Percentiles rank a stretch among this genome's conserved stretches.
These are phyloP conservation scores for Leucania comma DNA, from an alignment of 2,888 invertebrate species.

Conservation along the genomic window DNA sequence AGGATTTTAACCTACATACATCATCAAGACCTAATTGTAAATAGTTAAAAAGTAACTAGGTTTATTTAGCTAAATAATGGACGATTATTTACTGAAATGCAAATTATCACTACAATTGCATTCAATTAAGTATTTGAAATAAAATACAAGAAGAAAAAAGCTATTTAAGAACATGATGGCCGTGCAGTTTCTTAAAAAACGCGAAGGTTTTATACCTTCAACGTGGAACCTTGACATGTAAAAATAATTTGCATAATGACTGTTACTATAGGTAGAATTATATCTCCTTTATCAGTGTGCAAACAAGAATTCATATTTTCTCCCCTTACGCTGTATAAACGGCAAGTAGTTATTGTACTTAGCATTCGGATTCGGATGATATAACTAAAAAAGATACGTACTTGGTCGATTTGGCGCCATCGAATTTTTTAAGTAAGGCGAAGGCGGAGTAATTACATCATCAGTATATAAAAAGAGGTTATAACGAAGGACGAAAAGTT, in stretches of 20 bases:
- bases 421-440: conserved; percentile 16
- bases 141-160: conserved; percentile 8
- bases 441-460: conserved; percentile 38
- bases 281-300: conserved; percentile 57
- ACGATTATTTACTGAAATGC: background rate
- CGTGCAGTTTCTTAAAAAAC: conserved; percentile 61
- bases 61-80: background rate
- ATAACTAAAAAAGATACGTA: background rate
- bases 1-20: conserved; percentile 7
- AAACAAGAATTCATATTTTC: conserved; percentile 40
- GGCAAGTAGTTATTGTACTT: background rate
- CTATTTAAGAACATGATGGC: conserved; percentile 2
- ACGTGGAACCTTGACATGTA: conserved; percentile 79
- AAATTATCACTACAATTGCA: background rate
- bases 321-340: conserved; percentile 15
- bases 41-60: background rate
- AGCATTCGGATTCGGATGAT: conserved; percentile 1
- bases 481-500: conserved; percentile 21
- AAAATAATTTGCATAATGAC: conserved; percentile 76
- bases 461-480: conserved; percentile 16
- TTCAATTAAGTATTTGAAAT: background rate
- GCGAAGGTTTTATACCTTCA: conserved; percentile 77
- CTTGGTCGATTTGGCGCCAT: background rate
- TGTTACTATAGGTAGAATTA: conserved; percentile 58
- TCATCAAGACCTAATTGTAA: background rate